Evolutionary conservation across 2,797 vertebrate genomes (phyloP).

Genomic region (Crocidura indochinensis): DNA sequence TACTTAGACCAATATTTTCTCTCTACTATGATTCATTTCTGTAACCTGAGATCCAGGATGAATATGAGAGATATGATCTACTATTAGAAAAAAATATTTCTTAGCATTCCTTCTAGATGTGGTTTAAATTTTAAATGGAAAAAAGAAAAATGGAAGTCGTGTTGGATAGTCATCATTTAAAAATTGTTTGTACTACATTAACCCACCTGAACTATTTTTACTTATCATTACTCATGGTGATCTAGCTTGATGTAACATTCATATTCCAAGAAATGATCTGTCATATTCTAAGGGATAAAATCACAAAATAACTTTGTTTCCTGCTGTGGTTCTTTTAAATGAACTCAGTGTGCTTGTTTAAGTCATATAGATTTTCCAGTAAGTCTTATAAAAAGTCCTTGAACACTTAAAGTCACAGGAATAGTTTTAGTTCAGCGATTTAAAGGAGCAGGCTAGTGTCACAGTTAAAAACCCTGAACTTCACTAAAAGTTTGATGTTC

Average conservation of each 20-base stretch:
- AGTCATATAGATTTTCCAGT: conserved; percentile 68
- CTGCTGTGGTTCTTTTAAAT: conserved; percentile 50
- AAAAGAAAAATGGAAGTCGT: background rate
- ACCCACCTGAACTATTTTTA: background rate
- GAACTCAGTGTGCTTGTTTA: conserved; percentile 47
- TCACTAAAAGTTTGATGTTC: conserved; percentile 48
- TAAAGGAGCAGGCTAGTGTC: conserved; percentile 49
- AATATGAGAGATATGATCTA: background rate
- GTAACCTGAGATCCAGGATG: background rate
- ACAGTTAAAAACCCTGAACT: conserved; percentile 67
- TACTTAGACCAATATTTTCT: background rate
- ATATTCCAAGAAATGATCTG: conserved; percentile 36
- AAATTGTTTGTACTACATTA: background rate
- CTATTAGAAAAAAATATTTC: conserved; percentile 22
- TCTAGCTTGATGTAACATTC: conserved; percentile 16
- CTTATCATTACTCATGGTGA: conserved; percentile 21
- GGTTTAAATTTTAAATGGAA: conserved; percentile 43
- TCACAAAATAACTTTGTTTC: conserved; percentile 68
- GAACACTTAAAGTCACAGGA: conserved; percentile 19
- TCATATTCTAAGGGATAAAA: background rate
- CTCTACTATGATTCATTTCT: background rate
- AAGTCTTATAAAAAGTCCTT: conserved; percentile 62
- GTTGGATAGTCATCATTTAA: background rate
- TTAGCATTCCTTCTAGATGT: background rate
- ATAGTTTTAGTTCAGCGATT: conserved; percentile 49